Conservation (phyloP, 2,113 vertebrate genomes). For the Neolamprologus hecqui region DNA sequence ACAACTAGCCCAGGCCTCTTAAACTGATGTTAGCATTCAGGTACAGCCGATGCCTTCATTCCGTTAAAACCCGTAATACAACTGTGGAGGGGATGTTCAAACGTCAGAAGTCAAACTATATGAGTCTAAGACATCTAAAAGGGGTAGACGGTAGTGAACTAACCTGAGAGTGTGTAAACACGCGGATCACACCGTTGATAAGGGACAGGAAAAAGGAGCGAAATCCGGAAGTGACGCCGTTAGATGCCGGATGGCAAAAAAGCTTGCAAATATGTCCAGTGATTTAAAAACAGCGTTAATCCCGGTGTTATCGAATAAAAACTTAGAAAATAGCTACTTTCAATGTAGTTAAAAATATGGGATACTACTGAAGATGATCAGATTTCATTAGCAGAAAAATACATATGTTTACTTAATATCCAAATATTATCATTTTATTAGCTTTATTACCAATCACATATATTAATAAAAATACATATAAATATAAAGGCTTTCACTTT, state of each 20-base stretch:
- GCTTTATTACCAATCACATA: neutral
- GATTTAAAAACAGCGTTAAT: neutral
- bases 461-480: neutral
- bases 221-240: slow-evolving; percentile 32
- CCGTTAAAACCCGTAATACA: rapidly evolving
- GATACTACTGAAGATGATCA: neutral
- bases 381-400: neutral
- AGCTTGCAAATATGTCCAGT: neutral
- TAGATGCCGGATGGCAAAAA: neutral
- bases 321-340: neutral
- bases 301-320: neutral
- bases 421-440: neutral
- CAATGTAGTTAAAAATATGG: neutral
- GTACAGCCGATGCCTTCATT: neutral
- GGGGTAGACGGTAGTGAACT: neutral
- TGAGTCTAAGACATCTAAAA: neutral
- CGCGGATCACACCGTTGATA: slow-evolving; percentile 37
- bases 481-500: neutral
- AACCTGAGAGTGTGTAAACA: slow-evolving; percentile 64
- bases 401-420: neutral
- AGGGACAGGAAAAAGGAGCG: slow-evolving; percentile 26
- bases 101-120: rapidly evolving
- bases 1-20: slow-evolving; percentile 11
- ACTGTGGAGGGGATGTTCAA: rapidly evolving
- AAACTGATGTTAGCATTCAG: neutral